Base-by-base conservation (phyloP, 2,888 invertebrate species). In the Drosophila barbarae region DNA sequence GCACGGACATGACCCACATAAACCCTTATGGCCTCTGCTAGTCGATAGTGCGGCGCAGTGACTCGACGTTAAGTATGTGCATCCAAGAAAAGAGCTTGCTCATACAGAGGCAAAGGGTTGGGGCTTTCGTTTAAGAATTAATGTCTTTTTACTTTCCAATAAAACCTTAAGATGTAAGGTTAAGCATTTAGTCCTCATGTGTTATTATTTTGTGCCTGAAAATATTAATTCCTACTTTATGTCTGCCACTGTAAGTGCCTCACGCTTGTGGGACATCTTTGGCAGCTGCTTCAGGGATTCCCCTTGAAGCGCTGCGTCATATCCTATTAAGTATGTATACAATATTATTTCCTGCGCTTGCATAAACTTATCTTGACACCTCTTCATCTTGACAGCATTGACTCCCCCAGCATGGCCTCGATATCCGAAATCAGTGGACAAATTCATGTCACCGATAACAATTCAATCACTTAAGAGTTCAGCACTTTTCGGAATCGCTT, bases 381-480 rank as follows among this genome's bases (percentile, higher is more conserved):
- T 64, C 34, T 38, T 13, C 35, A 49, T 58, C 18, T 47, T 47
- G 47, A 30, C 66, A 67, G 46, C 47, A 41, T 21, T 26, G 38
- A 51, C 21, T 18, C 13, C 8, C 18, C 34, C 30, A 42, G 49
- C 21, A 18, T 28, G 56, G 42, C 35, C 46, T 66, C 60, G 26
- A 15, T 42, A 74, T 67, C 64, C 51, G 13, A 68, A 74, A 77
- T 78, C 55, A 65, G 36, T 67, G 70, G 68, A 70, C 69, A 74
- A 76, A 69, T 68, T 73, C 65, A 67, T 69, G 71, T 71, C 69
- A 47, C 67, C 64, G 81, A 69, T 78, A 73, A 75, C 81, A 81
- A 78, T 78, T 81, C 81, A 81, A 78, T 81, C 78, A 81, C 81
- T 79, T 78, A 72, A 67, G 70, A 78, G 72, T 79, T 78, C 67